Conservation (phyloP, 2,888 invertebrate species). For the Hybos culiciformis region DNA sequence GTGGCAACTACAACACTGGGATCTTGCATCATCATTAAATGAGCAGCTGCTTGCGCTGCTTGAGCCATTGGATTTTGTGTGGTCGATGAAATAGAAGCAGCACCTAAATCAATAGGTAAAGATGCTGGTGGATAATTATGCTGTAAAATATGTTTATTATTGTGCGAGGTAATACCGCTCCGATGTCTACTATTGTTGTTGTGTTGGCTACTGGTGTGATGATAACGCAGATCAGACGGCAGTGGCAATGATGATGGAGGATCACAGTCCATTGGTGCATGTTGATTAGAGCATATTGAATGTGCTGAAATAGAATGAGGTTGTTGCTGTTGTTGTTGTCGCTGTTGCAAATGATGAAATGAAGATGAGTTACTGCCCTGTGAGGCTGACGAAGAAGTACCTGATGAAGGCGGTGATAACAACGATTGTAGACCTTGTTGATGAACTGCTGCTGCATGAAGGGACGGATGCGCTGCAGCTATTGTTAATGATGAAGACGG, state of each 20-base stretch:
- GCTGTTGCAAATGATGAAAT: neutral
- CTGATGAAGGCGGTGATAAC: constrained; percentile 19
- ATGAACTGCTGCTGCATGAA: constrained; percentile 19
- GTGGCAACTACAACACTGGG: constrained; percentile 32
- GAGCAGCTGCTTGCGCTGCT: constrained; percentile 23
- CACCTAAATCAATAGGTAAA: constrained; percentile 30
- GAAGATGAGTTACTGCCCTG: constrained; percentile 9
- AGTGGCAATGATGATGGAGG: constrained; percentile 36
- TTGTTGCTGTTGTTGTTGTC: constrained; percentile 14
- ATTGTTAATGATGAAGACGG: neutral
- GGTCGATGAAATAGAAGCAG: constrained; percentile 17
- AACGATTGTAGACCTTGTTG: constrained; percentile 24
- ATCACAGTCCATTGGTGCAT: constrained; percentile 65
- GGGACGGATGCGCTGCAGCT: constrained; percentile 14
- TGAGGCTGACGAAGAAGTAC: constrained; percentile 16
- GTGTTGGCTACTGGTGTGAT: constrained; percentile 18
- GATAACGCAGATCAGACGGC: constrained; percentile 11
- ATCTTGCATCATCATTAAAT: constrained; percentile 34
- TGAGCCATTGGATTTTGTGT: neutral
- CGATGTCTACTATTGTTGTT: constrained; percentile 12
- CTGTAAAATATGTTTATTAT: constrained; percentile 11
- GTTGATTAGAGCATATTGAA: constrained; percentile 18
- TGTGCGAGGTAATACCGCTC: constrained; percentile 10
- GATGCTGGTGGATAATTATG: constrained; percentile 32
- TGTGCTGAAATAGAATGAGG: constrained; percentile 12